Conservation (phyloP, 92 coral and sea anemone species). For the Montipora capitata region DNA sequence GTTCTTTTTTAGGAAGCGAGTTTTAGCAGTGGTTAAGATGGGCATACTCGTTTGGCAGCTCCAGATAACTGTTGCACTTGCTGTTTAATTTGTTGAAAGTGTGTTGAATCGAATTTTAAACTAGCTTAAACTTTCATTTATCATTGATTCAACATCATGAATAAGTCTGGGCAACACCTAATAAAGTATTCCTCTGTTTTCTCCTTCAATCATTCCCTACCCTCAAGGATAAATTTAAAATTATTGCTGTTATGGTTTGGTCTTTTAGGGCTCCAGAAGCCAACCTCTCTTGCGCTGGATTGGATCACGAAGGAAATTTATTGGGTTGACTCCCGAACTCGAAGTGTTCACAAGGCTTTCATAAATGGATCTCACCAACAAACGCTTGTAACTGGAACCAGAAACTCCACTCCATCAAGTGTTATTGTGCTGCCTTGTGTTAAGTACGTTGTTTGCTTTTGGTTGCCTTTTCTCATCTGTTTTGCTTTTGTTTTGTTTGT, state of each 20-base stretch:
- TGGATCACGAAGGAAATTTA: slow-evolving; percentile 85
- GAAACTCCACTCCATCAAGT: slow-evolving; percentile 38
- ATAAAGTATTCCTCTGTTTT: too few relatives aligned
- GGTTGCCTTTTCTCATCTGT: not conserved
- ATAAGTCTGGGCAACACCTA: too few relatives aligned
- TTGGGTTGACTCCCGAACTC: slow-evolving; percentile 67
- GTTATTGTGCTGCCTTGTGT: slow-evolving; percentile 90
- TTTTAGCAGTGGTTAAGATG: too few relatives aligned
- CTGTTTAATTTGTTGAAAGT: too few relatives aligned
- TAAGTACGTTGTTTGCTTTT: slow-evolving; percentile 53
- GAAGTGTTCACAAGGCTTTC: slow-evolving; percentile 67
- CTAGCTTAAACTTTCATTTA: too few relatives aligned
- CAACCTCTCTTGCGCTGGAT: slow-evolving; percentile 88
- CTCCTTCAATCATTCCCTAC: not conserved
- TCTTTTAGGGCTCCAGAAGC: slow-evolving; percentile 65
- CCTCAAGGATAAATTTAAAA: too few relatives aligned
- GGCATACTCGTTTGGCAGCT: too few relatives aligned
- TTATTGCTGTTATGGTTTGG: not conserved
- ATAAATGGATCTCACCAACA: slow-evolving; percentile 73
- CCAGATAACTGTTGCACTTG: too few relatives aligned
- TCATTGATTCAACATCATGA: too few relatives aligned
- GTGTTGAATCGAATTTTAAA: too few relatives aligned
- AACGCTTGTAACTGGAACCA: slow-evolving; percentile 31
- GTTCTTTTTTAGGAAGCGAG: too few relatives aligned
- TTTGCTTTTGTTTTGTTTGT: not conserved